phyloP scores from a whole-genome alignment of 2,113 vertebrate genomes.

The Grallaria varia region DNA sequence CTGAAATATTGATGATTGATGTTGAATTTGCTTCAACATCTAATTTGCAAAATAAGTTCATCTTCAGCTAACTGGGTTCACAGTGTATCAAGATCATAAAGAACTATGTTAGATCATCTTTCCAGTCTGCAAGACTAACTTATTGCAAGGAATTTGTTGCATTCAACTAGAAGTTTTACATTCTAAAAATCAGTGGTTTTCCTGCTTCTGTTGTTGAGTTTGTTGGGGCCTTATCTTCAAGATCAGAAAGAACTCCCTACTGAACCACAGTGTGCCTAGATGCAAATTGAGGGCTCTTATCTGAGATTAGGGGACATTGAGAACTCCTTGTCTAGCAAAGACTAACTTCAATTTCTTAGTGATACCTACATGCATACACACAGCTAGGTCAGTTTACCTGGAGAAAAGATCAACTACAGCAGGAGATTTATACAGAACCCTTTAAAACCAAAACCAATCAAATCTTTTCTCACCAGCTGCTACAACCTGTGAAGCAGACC shows the following conservation, averaged over 20 bases:
- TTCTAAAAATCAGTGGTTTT: neutral
- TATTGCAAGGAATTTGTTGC: neutral
- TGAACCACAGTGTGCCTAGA: neutral
- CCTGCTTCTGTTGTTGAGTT: neutral
- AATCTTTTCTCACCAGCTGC: neutral
- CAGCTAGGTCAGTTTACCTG: neutral
- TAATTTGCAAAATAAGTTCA: neutral
- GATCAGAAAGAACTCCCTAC: neutral
- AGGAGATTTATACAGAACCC: neutral
- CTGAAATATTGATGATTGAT: neutral
- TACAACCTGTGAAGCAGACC: neutral
- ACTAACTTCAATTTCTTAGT: neutral
- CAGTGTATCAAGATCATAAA: neutral
- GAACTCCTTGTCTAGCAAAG: neutral
- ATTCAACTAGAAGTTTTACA: neutral
- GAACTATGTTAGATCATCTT: neutral
- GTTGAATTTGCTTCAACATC: neutral
- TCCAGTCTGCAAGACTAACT: neutral
- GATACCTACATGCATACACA: neutral
- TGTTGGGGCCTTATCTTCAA: neutral
- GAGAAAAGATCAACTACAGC: neutral
- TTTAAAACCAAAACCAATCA: neutral
- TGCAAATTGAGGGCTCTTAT: neutral
- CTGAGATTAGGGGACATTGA: neutral
- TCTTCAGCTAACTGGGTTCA: neutral